phyloP scores from a whole-genome alignment of 2,888 invertebrate genomes.

The Melitaea athalia region DNA sequence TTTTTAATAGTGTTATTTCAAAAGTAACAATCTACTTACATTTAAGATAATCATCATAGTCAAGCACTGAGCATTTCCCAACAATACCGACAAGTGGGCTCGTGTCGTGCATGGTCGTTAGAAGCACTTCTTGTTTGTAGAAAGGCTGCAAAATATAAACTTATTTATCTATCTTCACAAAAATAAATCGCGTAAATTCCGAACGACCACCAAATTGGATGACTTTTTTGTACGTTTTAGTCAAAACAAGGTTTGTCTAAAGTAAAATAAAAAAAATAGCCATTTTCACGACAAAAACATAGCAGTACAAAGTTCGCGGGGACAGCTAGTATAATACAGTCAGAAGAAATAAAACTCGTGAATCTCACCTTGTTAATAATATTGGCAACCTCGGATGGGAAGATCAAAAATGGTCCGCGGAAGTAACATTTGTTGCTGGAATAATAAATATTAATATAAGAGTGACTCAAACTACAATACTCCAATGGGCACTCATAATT shows the following conservation, averaged over 20 bases:
- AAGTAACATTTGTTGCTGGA: conserved; percentile 94
- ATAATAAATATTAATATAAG: conserved; percentile 40
- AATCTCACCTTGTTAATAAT: conserved; percentile 83
- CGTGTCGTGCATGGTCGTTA: conserved; percentile 95
- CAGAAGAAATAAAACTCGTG: not conserved
- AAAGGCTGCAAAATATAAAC: conserved; percentile 83
- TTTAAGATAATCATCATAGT: conserved; percentile 93
- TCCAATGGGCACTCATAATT: no score
- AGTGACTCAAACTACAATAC: no score
- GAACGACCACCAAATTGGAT: no score
- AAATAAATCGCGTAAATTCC: not conserved
- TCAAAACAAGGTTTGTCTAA: not conserved
- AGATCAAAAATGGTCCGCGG: conserved; percentile 96
- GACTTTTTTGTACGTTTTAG: no score
- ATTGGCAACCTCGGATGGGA: conserved; percentile 93
- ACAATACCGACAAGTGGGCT: conserved; percentile 95
- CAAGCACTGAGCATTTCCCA: conserved; percentile 94
- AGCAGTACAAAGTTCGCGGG: no score
- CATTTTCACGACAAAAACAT: no score
- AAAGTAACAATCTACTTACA: conserved; percentile 80
- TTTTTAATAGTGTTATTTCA: no score
- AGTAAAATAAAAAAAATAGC: no score
- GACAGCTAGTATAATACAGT: no score
- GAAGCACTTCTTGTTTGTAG: conserved; percentile 96
- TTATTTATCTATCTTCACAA: no score